These are phyloP conservation scores for Kryphioiulus occultus DNA, from an alignment of 2,888 invertebrate species.

Conservation along the genomic window DNA sequence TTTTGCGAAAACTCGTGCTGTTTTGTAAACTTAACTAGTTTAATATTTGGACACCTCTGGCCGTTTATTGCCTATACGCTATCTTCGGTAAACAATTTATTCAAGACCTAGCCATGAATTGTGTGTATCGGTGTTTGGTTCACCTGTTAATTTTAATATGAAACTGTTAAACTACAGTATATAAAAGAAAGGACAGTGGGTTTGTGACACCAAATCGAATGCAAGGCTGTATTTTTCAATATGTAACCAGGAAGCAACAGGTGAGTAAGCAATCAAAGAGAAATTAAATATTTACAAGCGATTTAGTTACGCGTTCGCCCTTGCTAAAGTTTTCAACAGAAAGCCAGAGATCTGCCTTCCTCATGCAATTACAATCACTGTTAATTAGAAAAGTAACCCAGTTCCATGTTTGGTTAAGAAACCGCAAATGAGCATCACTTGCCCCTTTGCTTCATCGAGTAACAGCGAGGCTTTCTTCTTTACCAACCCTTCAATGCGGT, in stretches of 20 bases:
- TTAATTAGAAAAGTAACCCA: neutral
- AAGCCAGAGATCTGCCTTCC: neutral
- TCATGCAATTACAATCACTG: neutral
- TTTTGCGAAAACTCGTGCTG: neutral
- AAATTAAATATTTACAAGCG: slow-evolving; percentile 11
- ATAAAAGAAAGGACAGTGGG: no score
- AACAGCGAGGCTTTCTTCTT: neutral
- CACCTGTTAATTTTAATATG: no score
- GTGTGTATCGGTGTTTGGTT: neutral
- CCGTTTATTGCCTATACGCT: no score
- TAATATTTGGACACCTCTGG: no score
- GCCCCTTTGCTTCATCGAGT: neutral
- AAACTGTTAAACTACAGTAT: no score
- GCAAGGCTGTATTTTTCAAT: neutral
- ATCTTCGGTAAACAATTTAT: no score
- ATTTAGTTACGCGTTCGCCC: neutral
- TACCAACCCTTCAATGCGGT: neutral
- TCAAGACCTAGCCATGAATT: neutral
- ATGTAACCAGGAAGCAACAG: neutral
- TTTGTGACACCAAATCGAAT: neutral
- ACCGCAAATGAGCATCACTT: neutral
- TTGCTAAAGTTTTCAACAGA: neutral
- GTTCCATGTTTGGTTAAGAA: neutral
- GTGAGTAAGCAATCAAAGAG: neutral
- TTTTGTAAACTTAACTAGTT: neutral